Evolutionary conservation across 2,888 invertebrate species (phyloP).

Genomic region (Limnephilus lunatus): DNA sequence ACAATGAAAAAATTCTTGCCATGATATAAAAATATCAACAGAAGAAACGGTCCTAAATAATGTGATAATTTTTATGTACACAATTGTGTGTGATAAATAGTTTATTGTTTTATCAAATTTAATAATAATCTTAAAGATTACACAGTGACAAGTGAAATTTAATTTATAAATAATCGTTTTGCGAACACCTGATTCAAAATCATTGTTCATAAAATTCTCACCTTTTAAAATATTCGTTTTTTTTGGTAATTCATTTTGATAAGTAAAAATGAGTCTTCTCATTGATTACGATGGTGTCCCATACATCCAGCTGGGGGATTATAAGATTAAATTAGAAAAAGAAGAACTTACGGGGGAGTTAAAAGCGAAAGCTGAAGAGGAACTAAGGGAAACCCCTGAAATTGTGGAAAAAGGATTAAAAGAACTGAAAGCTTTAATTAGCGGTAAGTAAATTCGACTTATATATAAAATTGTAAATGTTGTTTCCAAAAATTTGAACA

Average conservation of each 20-base stretch:
- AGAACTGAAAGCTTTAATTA: conserved; percentile 77
- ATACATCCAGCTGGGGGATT: conserved; percentile 80
- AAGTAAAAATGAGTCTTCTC: conserved; percentile 73
- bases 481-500: too few relatives aligned
- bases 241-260: not conserved
- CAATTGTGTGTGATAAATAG: not conserved
- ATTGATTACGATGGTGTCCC: conserved; percentile 78
- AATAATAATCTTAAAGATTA: not conserved
- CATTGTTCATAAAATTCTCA: not conserved
- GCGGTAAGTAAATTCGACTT: conserved; percentile 74
- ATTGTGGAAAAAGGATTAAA: conserved; percentile 78
- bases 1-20: not conserved
- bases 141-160: not conserved
- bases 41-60: not conserved
- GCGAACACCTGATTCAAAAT: not conserved
- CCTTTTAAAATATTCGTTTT: not conserved
- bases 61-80: not conserved
- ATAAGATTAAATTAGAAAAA: conserved; percentile 80
- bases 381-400: conserved; percentile 85
- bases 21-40: not conserved
- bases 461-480: too few relatives aligned
- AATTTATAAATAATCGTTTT: not conserved
- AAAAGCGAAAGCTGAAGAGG: conserved; percentile 80
- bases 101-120: not conserved
- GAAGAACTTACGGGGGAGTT: conserved; percentile 78